Percentiles rank a stretch among this genome's conserved stretches.
phyloP scores from a whole-genome alignment of 2,888 invertebrate genomes.

The Listrodromus nycthemerus region DNA sequence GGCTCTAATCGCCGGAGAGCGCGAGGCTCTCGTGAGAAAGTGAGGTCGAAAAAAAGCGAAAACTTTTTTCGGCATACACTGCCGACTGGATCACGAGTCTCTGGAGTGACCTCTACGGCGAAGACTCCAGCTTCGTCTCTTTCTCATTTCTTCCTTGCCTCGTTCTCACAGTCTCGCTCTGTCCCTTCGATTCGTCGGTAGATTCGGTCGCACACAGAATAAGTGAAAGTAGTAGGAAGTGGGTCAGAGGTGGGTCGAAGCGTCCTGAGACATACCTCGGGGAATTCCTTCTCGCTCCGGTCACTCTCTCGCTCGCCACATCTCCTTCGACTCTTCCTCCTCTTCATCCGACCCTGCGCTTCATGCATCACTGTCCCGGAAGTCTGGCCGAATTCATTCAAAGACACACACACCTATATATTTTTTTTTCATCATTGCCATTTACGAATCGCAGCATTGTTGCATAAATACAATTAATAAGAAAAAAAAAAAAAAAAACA shows the following conservation, averaged over 20 bases:
- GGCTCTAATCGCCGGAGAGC: slow-evolving; percentile 23
- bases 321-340: slow-evolving; percentile 28
- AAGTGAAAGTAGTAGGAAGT: slow-evolving; percentile 75
- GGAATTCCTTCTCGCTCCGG: slow-evolving; percentile 52
- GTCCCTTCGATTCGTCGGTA: slow-evolving; percentile 46
- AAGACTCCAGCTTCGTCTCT: slow-evolving; percentile 51
- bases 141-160: slow-evolving; percentile 33
- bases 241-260: slow-evolving; percentile 71
- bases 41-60: slow-evolving; percentile 57
- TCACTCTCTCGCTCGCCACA: slow-evolving; percentile 59
- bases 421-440: neutral
- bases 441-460: neutral
- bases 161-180: slow-evolving; percentile 20
- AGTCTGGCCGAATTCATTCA: slow-evolving; percentile 55
- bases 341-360: slow-evolving; percentile 29
- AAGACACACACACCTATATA: slow-evolving; percentile 24
- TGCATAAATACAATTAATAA: slow-evolving; percentile 2
- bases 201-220: slow-evolving; percentile 63
- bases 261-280: slow-evolving; percentile 9
- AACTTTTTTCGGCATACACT: slow-evolving; percentile 38
- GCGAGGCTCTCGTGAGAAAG: slow-evolving; percentile 51
- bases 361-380: slow-evolving; percentile 40
- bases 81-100: slow-evolving; percentile 37
- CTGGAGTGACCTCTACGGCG: slow-evolving; percentile 39
- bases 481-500: neutral